These are phyloP conservation scores for Hydroisotoma schaefferi DNA, from an alignment of 2,888 invertebrate genomes.

Conservation along the genomic window DNA sequence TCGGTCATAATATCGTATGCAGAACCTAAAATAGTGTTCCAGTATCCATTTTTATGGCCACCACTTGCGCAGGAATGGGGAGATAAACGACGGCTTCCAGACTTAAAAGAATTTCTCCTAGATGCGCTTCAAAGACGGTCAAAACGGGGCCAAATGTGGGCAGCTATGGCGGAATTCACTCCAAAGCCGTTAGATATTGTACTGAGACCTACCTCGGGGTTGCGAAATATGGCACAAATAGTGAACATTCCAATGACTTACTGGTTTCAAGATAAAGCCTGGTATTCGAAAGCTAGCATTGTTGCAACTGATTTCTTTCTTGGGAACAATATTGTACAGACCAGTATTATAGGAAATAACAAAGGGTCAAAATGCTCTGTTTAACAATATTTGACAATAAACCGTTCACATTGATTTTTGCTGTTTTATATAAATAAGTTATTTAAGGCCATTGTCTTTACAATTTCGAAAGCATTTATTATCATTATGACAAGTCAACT, in stretches of 20 bases:
- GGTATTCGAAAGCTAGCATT: slow-evolving; percentile 42
- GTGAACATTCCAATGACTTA: slow-evolving; percentile 51
- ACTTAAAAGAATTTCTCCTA: slow-evolving; percentile 48
- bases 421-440: no score
- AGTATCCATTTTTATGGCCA: slow-evolving; percentile 58
- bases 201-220: slow-evolving; percentile 53
- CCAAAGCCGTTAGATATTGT: slow-evolving; percentile 55
- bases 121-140: slow-evolving; percentile 42
- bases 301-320: slow-evolving; percentile 47
- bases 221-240: slow-evolving; percentile 55
- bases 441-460: no score
- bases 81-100: slow-evolving; percentile 53
- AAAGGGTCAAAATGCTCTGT: slow-evolving; percentile 43
- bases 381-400: neutral
- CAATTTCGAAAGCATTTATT: no score
- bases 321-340: slow-evolving; percentile 44
- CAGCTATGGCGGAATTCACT: slow-evolving; percentile 58
- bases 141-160: slow-evolving; percentile 50
- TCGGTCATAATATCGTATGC: slow-evolving; percentile 62
- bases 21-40: slow-evolving; percentile 54
- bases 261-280: slow-evolving; percentile 43
- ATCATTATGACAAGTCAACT: no score
- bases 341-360: slow-evolving; percentile 44
- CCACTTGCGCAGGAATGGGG: slow-evolving; percentile 57
- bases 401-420: no score